phyloP scores from a whole-genome alignment of 2,113 vertebrate species.

The Noturus placidus region DNA sequence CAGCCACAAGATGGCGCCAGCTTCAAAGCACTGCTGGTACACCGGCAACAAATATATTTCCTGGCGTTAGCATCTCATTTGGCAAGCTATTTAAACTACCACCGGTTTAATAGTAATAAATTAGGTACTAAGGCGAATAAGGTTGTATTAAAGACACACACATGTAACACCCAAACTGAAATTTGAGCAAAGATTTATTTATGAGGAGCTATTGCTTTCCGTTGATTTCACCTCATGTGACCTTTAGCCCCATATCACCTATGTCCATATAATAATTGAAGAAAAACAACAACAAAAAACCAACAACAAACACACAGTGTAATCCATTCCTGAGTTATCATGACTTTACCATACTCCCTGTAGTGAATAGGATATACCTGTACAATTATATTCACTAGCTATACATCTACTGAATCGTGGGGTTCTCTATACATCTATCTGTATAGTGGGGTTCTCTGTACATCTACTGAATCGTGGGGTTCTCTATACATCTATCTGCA shows the following conservation, averaged over 20 bases:
- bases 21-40: slow-evolving; percentile 25
- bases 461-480: too few relatives aligned
- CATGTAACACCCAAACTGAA: neutral
- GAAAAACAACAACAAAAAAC: too few relatives aligned
- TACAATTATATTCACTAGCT: neutral
- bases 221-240: neutral
- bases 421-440: neutral
- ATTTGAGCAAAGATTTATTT: neutral
- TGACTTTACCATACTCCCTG: neutral
- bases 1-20: slow-evolving; percentile 60
- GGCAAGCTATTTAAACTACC: neutral
- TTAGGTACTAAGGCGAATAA: neutral
- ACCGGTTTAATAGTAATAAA: neutral
- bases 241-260: neutral
- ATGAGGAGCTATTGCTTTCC: neutral
- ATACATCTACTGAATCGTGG: neutral
- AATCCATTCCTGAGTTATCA: neutral
- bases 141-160: neutral
- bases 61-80: neutral
- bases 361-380: neutral
- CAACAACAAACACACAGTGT: neutral
- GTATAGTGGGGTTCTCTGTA: too few relatives aligned
- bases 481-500: too few relatives aligned
- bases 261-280: neutral
- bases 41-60: neutral